phyloP scores from a whole-genome alignment of 2,797 vertebrate genomes.

The Salarias fasciatus region DNA sequence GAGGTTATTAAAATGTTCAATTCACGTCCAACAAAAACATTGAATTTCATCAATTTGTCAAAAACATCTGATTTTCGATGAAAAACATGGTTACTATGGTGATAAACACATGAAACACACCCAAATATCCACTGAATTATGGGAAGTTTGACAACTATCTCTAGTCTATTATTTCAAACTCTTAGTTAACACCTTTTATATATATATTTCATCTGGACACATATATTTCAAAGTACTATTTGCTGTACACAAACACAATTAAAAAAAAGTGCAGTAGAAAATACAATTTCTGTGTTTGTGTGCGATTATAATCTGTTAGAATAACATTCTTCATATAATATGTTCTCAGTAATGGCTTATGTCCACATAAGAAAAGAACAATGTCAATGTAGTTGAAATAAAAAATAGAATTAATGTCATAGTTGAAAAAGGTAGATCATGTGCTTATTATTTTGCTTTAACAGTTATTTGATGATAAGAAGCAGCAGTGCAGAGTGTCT shows the following conservation, averaged over 20 bases:
- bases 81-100: constrained; percentile 36
- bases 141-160: constrained; percentile 19
- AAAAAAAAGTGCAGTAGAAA: constrained; percentile 78
- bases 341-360: constrained; percentile 72
- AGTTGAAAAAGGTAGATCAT: constrained; percentile 78
- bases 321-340: constrained; percentile 73
- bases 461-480: constrained; percentile 56
- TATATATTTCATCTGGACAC: constrained; percentile 47
- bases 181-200: constrained; percentile 32
- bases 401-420: constrained; percentile 66
- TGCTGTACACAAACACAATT: constrained; percentile 66
- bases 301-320: constrained; percentile 67
- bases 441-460: constrained; percentile 75
- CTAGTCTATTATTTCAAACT: constrained; percentile 9
- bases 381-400: constrained; percentile 64
- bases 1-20: constrained; percentile 42
- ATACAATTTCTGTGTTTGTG: constrained; percentile 78
- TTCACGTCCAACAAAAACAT: background rate
- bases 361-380: constrained; percentile 76
- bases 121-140: constrained; percentile 33
- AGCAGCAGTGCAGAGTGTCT: constrained; percentile 61
- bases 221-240: constrained; percentile 44
- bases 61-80: constrained; percentile 38
- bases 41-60: constrained; percentile 14
- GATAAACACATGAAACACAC: constrained; percentile 30